Conservation (phyloP, 1,140 invertebrate genomes). For the Drosophila grimshawi region DNA sequence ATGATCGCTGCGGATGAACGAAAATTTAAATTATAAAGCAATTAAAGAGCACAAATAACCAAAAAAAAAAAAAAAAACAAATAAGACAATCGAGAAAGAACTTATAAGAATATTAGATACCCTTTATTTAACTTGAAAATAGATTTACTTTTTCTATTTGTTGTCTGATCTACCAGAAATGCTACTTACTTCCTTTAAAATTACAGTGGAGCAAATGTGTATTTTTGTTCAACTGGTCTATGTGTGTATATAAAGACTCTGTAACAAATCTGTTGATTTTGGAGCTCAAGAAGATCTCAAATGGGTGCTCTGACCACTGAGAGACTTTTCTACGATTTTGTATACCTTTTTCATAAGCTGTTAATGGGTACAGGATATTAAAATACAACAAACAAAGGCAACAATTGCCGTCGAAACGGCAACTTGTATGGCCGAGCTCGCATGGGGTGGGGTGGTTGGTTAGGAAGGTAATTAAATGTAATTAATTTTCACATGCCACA, state of each 20-base stretch:
- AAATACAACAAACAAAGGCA: slow-evolving; percentile 4
- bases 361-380: slow-evolving; percentile 7
- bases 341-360: neutral
- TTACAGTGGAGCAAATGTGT: too few species aligned
- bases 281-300: too few species aligned
- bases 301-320: too few species aligned
- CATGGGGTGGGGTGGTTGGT: slow-evolving; percentile 23
- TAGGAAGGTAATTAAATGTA: slow-evolving; percentile 75
- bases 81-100: neutral
- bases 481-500: slow-evolving; percentile 80
- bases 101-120: neutral
- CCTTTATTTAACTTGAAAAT: neutral
- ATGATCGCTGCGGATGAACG: slow-evolving; percentile 49
- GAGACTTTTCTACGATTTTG: neutral
- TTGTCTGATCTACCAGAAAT: too few species aligned
- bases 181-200: too few species aligned
- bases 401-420: slow-evolving; percentile 52
- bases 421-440: slow-evolving; percentile 44
- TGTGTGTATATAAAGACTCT: too few species aligned
- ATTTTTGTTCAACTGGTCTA: too few species aligned
- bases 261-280: too few species aligned
- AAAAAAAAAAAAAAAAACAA: slow-evolving; percentile 9
- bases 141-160: neutral
- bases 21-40: slow-evolving; percentile 76
- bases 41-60: slow-evolving; percentile 60